Base-by-base conservation (phyloP, 1,140 invertebrate genomes). In the Eupristina koningsbergeri region DNA sequence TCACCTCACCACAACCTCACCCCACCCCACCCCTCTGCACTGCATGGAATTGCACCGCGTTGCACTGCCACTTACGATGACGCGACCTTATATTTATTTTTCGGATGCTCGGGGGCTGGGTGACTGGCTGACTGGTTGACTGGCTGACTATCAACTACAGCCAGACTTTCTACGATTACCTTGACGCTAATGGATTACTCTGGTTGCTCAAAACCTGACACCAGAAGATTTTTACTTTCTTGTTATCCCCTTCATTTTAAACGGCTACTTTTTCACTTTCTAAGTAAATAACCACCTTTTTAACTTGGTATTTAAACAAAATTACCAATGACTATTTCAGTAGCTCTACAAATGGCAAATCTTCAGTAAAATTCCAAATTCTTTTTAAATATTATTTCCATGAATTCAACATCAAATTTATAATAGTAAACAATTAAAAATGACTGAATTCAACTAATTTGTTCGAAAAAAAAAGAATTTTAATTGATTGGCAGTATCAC, bases 121-220 rank as follows among this genome's bases (percentile, higher is more conserved):
- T 22, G 29, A 50, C 39, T 19, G 29, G 6, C 41, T 39, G 78
- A 9, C 36, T 69, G 29, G 7, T 36, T 22, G 29, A 50, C 39
- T 19, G 29, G 6, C 41, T 50, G 45, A 15, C 15, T 36, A 41
- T 17, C 67, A 31, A 71, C 22, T 41, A 41, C 39, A 26, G 6
- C 31, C 22, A 19, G n/a, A 74, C 69, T 81, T 81, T 73, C 50
- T 81, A 81, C 67, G 15, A 47, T 50, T 67, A n/a, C n/a, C 3
- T 39, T n/a, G 26, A 29, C 34, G 31, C 3, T 67, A 67, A 67
- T 69, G 13, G 6, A 69, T 79, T 29, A 26, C 41, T 29, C 0
- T 13, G 0, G 41, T 31, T 36, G 31, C 64, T 8, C 50, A 41
- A 76, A 36, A 34, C 36, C 34, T 39, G 3, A 36, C 5, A 15